Conservation (phyloP, 2,113 vertebrate genomes). For the Tragulus kanchil region DNA sequence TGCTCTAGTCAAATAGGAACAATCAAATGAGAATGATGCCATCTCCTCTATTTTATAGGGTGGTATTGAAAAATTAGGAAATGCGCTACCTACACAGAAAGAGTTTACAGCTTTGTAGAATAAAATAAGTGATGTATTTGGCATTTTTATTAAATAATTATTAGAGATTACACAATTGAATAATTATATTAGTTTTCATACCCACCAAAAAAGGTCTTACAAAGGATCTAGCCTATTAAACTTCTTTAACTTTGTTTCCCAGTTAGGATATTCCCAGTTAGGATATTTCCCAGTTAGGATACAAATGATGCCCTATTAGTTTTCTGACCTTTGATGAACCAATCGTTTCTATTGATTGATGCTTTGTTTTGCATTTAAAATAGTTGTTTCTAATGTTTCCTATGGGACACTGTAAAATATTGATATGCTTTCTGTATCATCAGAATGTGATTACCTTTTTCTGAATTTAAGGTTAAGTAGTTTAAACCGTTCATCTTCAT, state of each 20-base stretch:
- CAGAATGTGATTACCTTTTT: neutral
- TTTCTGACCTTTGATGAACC: neutral
- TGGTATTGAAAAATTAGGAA: constrained; percentile 10
- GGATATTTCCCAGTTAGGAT: neutral
- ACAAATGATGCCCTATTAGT: neutral
- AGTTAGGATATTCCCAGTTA: neutral
- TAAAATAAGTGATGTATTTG: neutral
- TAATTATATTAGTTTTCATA: neutral
- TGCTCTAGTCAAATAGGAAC: neutral
- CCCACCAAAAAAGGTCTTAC: neutral
- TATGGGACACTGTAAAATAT: neutral
- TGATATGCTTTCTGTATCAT: neutral
- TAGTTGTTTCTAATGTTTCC: neutral
- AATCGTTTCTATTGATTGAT: neutral
- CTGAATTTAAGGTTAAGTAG: constrained; percentile 16
- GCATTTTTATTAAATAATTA: neutral
- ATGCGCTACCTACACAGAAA: neutral
- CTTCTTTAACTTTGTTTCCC: neutral
- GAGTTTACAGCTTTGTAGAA: neutral
- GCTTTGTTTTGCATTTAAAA: constrained; percentile 14
- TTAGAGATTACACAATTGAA: neutral
- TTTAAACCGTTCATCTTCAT: constrained; percentile 5
- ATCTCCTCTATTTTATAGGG: neutral
- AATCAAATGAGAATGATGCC: neutral
- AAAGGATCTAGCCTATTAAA: neutral